These are phyloP conservation scores for Pseudopodoces humilis DNA, from an alignment of 2,113 vertebrate species.

Conservation along the genomic window DNA sequence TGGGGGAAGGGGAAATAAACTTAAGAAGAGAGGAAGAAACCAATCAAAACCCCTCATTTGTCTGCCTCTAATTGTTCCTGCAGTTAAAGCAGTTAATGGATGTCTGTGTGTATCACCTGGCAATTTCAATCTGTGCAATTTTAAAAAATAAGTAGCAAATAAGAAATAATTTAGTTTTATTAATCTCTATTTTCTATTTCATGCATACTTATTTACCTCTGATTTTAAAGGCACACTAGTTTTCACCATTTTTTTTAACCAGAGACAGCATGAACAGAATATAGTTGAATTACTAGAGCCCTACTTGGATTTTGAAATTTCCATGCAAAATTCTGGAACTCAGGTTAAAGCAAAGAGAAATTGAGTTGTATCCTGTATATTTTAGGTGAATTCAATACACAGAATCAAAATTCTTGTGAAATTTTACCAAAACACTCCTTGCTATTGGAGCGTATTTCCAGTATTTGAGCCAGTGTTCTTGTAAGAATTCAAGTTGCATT, in stretches of 20 bases:
- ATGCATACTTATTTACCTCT: not conserved
- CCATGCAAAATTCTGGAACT: not conserved
- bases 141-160: not conserved
- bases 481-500: not conserved
- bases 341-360: not conserved
- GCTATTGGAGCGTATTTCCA: not conserved
- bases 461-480: not conserved
- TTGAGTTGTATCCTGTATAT: not conserved
- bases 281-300: not conserved
- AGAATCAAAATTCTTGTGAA: not conserved
- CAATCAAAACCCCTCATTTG: rapidly evolving
- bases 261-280: not conserved
- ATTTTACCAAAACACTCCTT: rapidly evolving
- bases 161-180: not conserved
- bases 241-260: not conserved
- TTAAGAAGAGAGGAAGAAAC: not conserved
- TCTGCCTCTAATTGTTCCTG: not conserved
- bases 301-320: not conserved
- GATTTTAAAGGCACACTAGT: not conserved
- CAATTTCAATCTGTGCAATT: not conserved
- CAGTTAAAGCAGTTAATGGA: not conserved
- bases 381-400: not conserved
- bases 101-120: not conserved
- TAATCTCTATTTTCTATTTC: not conserved
- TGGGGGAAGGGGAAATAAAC: not conserved